Evolutionary conservation across 1,140 invertebrate genomes (phyloP), one percentile per base, ranked within the genome.

Genomic region (Drosophila repletoides): DNA sequence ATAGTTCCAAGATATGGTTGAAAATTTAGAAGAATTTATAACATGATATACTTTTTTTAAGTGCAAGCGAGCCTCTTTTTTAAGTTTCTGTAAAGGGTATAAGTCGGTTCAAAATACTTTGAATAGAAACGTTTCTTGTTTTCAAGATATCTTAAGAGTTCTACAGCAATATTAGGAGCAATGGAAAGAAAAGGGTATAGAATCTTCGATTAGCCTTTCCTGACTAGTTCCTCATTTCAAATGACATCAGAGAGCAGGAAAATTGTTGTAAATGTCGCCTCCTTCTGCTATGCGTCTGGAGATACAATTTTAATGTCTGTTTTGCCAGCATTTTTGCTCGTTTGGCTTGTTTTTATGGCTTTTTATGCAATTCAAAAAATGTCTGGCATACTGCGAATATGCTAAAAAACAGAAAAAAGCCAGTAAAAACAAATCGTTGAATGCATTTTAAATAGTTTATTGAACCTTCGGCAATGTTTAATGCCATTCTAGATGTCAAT

Each of bases 391-490:
- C 63, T 36, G 26, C 22, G 59, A 70, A 59, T 74, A 28, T 38
- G n/a, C n/a, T n/a, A 28, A 51, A 73, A 53, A 73, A 46, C 38
- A 21, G 46, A 14, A 10, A 29, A 33, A 31, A 10, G 36, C 15
- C 24, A 46, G 29, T 46, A 12, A 15, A 43, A 24, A 15, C 12
- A n/a, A 34, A 34, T 52, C 31, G 61, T 38, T 29, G 19, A 41
- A 24, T 72, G 55, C 65, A 73, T 74, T 70, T 58, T 58, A 67
- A 67, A 14, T 22, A 45, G 76, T 80, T 66, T 72, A 51, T 81
- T 81, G 76, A 81, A 72, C 76, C 14, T 41, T 10, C 5, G 6
- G 6, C 22, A 55, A 63, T 45, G 38, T 53, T 63, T 28, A 36
- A 45, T 56, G n/a, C 2, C 21, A 55, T 28, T 40, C 34, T 19